Evolutionary conservation across 1,140 invertebrate genomes (phyloP), one percentile per base, ranked within the genome.

Genomic region (Eriocheir sinensis): DNA sequence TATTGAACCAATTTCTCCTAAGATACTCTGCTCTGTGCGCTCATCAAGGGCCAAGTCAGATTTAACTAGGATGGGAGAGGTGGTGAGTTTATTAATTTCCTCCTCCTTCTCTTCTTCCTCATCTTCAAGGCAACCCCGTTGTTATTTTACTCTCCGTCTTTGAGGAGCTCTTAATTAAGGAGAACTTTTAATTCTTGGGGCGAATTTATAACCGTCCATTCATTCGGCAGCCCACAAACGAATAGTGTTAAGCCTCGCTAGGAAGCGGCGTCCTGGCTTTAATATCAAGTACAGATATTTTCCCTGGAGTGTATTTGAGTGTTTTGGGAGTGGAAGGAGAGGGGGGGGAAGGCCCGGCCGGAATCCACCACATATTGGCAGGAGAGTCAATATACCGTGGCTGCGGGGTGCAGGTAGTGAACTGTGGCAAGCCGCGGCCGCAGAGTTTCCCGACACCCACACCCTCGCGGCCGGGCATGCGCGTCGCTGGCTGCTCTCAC

Each of bases 1-100:
- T 93, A 93, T 93, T 93, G 93, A 85, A 93, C 93, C 93, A 93
- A 93, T 93, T 89, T 95, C 81, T 89, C 89, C 41, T 85, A 81
- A 72, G 92, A 94, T 72, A 90, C 88, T 93, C 86, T 34, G 44
- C 38, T 53, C 44, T 38, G 41, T 72, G 48, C 88, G 38, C 89
- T 86, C 89, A 89, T 93, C 93, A 93, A n/a, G 15, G 53, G 34
- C 40, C 17, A n/a, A 88, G 81, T 86, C 41, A 88, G 92, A 88
- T 85, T 85, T 86, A 86, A 93, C 81, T 36, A 93, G 83, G 81
- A 17, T 85, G 92, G 30, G 53, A 86, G 48, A 86, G 86, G 53
- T 32, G 38, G 79, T 72, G 41, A 90, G 72, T 27, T 89, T 80
- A 79, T 89, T 94, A 32, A 41, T 94, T 32, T 38, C 44, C 12